Evolutionary conservation across 2,888 invertebrate genomes (phyloP).

Genomic region (Copidosoma aretas): DNA sequence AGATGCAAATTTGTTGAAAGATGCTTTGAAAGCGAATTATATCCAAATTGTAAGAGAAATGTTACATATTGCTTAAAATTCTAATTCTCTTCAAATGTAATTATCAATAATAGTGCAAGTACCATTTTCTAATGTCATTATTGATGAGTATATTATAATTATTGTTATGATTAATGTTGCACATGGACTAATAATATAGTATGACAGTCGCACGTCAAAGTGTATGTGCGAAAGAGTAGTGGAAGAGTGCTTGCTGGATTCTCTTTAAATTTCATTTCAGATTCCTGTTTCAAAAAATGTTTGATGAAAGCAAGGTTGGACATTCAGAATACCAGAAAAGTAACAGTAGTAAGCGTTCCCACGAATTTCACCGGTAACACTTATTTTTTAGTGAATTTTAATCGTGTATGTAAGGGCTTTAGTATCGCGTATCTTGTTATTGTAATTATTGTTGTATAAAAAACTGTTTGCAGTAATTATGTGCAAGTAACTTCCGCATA

Average conservation of each 20-base stretch:
- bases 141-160: constrained; percentile 32
- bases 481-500: too few relatives aligned
- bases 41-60: constrained; percentile 27
- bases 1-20: constrained; percentile 21
- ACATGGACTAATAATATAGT: constrained; percentile 23
- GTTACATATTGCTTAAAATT: constrained; percentile 21
- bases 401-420: constrained; percentile 23
- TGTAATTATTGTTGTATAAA: constrained; percentile 7
- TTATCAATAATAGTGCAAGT: too few relatives aligned
- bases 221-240: constrained; percentile 19
- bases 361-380: constrained; percentile 12
- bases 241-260: constrained; percentile 8
- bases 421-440: constrained; percentile 12
- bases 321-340: constrained; percentile 8
- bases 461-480: background rate
- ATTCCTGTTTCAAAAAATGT: constrained; percentile 5
- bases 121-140: constrained; percentile 30
- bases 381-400: constrained; percentile 20
- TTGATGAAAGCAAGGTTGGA: background rate
- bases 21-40: constrained; percentile 19
- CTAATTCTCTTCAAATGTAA: constrained; percentile 11
- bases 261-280: constrained; percentile 12
- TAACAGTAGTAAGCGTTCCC: constrained; percentile 1
- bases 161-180: constrained; percentile 34
- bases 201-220: constrained; percentile 20